Evolutionary conservation across 2,797 vertebrate species (phyloP), one percentile per base, ranked within the genome.

Genomic region (Distichodus sexfasciatus): DNA sequence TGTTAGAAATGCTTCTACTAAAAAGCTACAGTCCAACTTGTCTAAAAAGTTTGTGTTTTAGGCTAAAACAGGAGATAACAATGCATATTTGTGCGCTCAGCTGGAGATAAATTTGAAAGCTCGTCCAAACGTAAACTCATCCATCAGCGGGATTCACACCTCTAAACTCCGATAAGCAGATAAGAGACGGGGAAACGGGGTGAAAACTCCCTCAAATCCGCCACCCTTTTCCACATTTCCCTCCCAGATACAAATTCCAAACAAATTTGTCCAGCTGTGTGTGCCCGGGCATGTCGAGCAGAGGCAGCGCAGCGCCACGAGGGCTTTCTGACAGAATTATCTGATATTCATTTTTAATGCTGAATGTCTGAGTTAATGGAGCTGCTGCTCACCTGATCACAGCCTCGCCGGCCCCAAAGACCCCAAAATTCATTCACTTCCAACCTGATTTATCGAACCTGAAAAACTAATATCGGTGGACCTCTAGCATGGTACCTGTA

Each of bases 161-260:
- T 19, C 43, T 58, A 28, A 47, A 62, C 54, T 64, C 66, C n/a
- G 41, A 59, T 36, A 47, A 21, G 17, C 48, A 59, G 38, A 65
- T 48, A 51, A 69, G 35, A 65, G 35, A 65, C 15, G 11, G 8
- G 54, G 65, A 81, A 51, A 75, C 51, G 3, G 73, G 71, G 69
- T 80, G 66, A 83, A 81, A 85, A 83, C 77, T 85, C 40, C 7
- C 65, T 81, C 82, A 75, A 88, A 87, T 87, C 82, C 76, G 84
- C 79, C 82, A 83, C 83, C 86, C 81, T 86, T 88, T 87, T 88
- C 87, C 87, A 85, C 86, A 89, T 89, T 90, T 90, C 90, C 91
- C 92, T 93, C 74, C 82, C 7, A 92, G 93, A 94, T 92, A 94
- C 82, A 61, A 93, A 94, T 94, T 95, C 94, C 93, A 93, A 91